Evolutionary conservation across 2,888 invertebrate species (phyloP).

Genomic region (Copidosoma aretas): DNA sequence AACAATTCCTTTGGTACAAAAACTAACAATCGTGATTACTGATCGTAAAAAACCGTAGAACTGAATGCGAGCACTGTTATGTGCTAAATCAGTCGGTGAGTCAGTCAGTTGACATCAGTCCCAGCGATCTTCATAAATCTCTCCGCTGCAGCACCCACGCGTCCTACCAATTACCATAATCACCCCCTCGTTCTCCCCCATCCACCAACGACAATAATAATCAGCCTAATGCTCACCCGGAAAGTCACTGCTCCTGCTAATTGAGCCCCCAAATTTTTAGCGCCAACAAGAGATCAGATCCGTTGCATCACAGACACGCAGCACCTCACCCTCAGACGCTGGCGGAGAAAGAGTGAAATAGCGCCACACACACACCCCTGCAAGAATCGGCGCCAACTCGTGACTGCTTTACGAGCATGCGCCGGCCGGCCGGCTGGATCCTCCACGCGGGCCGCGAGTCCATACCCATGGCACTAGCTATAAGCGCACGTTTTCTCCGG

Average conservation of each 20-base stretch:
- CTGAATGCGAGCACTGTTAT: too few species aligned
- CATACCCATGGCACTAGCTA: too few species aligned
- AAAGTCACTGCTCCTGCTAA: constrained; percentile 15
- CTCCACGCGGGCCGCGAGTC: background rate
- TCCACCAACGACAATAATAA: constrained; percentile 1
- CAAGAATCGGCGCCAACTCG: constrained; percentile 58
- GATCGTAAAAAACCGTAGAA: too few species aligned
- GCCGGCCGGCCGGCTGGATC: constrained; percentile 36
- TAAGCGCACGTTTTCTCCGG: background rate
- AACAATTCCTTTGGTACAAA: too few species aligned
- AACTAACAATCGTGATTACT: too few species aligned
- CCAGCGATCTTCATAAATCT: too few species aligned
- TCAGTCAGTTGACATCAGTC: too few species aligned
- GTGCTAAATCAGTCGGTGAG: too few species aligned
- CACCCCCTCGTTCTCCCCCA: background rate
- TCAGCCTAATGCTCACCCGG: constrained; percentile 18
- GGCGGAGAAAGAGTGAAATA: too few species aligned
- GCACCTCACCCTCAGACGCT: too few species aligned
- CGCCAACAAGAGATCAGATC: constrained; percentile 1
- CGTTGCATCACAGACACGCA: too few species aligned
- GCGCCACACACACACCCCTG: too few species aligned
- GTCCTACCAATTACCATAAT: constrained; percentile 18
- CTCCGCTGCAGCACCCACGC: background rate
- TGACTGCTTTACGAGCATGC: constrained; percentile 54
- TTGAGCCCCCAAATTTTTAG: constrained; percentile 21